Evolutionary conservation across 2,113 vertebrate genomes (phyloP), one percentile per base, ranked within the genome.

Genomic region (Galemys pyrenaicus): DNA sequence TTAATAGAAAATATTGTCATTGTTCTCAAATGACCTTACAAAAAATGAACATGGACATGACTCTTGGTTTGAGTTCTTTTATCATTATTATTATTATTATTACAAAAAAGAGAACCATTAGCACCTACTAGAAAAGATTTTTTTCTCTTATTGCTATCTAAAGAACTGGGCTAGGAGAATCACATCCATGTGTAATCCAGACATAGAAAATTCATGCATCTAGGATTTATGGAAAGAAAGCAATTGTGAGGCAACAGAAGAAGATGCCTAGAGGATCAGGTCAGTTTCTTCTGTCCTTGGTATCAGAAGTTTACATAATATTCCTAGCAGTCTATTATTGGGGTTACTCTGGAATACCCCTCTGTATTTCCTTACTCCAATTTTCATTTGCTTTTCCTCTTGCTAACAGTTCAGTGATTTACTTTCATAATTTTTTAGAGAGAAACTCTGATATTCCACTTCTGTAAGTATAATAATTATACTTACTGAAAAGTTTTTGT

Each of bases 1-100:
- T 35, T 41, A 51, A 88, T 75, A 30, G 65, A 90, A 91, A 94
- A 94, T 67, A 65, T 17, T 79, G 82, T 41, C 74, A 89, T 84
- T 64, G 3, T 56, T 46, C 39, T 80, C 41, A 85, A 91, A 54
- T 74, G 30, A 67, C 84, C 81, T 77, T 88, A 56, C 86, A 86
- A 86, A 46, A 84, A 35, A 75, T 62, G 37, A 17, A 73, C 2
- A 20, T 1, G 24, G 71, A 85, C 89, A 93, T 86, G 80, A 58
- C 11, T 46, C 60, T 81, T 83, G 7, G 37, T 58, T 70, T 1
- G 9, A 20, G 0, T 12, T 70, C 70, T 65, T 80, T 32, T 74
- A 12, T 19, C 7, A 44, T 44, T 6, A 44, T 44, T 6, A 44
- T 60, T 28, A 28, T 62, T 60, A 60, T 60, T 60, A 82, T 93